phyloP scores from a whole-genome alignment of 2,113 vertebrate genomes.

The Myotis yumanensis region DNA sequence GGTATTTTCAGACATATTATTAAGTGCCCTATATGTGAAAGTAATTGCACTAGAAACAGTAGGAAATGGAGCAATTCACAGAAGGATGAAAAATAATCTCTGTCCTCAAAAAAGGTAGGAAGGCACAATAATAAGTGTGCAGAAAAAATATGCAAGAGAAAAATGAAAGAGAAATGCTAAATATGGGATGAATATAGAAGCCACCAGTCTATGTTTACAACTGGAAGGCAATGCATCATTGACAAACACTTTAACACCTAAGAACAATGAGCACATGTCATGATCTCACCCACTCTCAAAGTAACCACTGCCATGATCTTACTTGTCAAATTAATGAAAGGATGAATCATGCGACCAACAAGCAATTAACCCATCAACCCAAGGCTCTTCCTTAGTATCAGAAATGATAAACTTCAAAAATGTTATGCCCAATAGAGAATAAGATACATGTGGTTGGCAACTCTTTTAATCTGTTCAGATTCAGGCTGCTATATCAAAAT shows the following conservation, averaged over 20 bases:
- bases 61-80: neutral
- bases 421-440: neutral
- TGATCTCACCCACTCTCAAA: neutral
- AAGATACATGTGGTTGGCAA: neutral
- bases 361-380: neutral
- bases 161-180: slow-evolving; percentile 13
- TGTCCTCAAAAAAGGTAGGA: neutral
- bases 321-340: neutral
- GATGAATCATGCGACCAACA: neutral
- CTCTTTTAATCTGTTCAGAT: neutral
- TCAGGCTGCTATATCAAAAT: neutral
- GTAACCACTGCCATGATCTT: neutral
- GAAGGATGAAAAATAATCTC: slow-evolving; percentile 24
- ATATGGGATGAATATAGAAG: neutral
- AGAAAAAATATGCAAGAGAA: neutral
- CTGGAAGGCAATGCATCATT: neutral
- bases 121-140: neutral
- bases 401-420: neutral
- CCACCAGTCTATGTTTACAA: neutral
- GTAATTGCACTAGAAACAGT: slow-evolving; percentile 35
- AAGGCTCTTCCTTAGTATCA: neutral
- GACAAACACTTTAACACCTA: neutral
- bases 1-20: slow-evolving; percentile 29
- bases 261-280: neutral
- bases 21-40: neutral